phyloP scores from a whole-genome alignment of 2,797 vertebrate species.

The Cossypha dichroa region DNA sequence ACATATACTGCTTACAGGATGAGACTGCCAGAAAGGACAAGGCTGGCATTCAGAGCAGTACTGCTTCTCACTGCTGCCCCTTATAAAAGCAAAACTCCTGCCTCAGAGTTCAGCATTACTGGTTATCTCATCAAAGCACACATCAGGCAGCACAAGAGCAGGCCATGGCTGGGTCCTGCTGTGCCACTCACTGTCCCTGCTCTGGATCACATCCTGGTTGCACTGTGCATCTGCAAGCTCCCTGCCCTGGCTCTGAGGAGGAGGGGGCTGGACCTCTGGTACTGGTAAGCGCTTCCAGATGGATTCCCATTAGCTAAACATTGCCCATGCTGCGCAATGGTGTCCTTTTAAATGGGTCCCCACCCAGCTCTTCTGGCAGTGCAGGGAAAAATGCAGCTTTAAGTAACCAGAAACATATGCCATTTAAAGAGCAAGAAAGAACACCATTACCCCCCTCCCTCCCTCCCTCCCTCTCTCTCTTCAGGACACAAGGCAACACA shows the following conservation, averaged over 20 bases:
- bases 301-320: neutral
- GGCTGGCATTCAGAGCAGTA: neutral
- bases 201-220: neutral
- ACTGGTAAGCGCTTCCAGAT: neutral
- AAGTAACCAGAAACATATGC: neutral
- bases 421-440: neutral
- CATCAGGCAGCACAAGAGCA: neutral
- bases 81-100: neutral
- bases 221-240: accelerated
- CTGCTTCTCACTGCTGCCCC: neutral
- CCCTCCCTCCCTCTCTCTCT: neutral
- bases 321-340: neutral
- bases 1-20: neutral
- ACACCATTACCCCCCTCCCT: neutral
- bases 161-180: neutral
- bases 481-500: neutral
- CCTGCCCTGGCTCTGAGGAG: neutral
- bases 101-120: neutral
- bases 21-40: neutral
- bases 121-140: neutral
- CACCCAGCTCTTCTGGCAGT: neutral
- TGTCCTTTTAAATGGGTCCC: neutral
- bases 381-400: neutral
- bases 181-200: neutral
- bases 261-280: neutral